A percentile compares a stretch with the other conserved stretches of the same genome.
Conservation (phyloP, 2,888 invertebrate genomes). For the Apotomis betuletana region DNA sequence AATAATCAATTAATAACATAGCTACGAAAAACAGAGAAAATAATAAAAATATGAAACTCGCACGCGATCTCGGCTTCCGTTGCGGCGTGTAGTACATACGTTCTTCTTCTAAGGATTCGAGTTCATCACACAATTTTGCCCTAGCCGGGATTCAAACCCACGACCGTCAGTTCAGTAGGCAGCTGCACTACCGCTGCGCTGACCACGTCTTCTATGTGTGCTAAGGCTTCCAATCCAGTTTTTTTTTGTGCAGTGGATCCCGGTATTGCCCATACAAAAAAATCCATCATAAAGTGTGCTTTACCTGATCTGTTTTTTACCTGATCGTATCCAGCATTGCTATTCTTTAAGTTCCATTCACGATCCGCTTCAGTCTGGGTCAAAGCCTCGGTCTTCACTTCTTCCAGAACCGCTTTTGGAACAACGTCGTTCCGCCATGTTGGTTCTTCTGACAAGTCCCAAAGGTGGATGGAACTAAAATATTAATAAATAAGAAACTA, state of each 20-base stretch:
- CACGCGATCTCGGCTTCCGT: too few relatives aligned
- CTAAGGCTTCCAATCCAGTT: too few relatives aligned
- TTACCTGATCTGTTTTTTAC: conserved; percentile 44
- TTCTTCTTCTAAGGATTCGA: too few relatives aligned
- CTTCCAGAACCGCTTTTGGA: conserved; percentile 55
- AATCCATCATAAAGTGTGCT: conserved; percentile 8
- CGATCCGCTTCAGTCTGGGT: conserved; percentile 62
- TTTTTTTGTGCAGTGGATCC: too few relatives aligned
- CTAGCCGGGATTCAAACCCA: too few relatives aligned
- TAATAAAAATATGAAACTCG: too few relatives aligned
- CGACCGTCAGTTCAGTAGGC: too few relatives aligned
- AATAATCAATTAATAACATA: not conserved
- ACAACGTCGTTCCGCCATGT: conserved; percentile 58
- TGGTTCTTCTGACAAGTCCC: conserved; percentile 73
- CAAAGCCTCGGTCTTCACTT: conserved; percentile 50
- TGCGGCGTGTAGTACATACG: too few relatives aligned
- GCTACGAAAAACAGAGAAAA: too few relatives aligned
- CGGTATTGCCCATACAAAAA: not conserved
- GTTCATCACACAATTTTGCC: too few relatives aligned
- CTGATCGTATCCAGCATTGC: conserved; percentile 51
- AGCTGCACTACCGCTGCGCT: too few relatives aligned
- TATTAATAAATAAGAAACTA: not conserved
- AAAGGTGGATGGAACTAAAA: conserved; percentile 71
- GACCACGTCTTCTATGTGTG: too few relatives aligned
- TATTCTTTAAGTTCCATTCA: conserved; percentile 66